Evolutionary conservation across 2,797 vertebrate species (phyloP), one percentile per base, ranked within the genome.

Genomic region (Threskiornis aethiopicus): DNA sequence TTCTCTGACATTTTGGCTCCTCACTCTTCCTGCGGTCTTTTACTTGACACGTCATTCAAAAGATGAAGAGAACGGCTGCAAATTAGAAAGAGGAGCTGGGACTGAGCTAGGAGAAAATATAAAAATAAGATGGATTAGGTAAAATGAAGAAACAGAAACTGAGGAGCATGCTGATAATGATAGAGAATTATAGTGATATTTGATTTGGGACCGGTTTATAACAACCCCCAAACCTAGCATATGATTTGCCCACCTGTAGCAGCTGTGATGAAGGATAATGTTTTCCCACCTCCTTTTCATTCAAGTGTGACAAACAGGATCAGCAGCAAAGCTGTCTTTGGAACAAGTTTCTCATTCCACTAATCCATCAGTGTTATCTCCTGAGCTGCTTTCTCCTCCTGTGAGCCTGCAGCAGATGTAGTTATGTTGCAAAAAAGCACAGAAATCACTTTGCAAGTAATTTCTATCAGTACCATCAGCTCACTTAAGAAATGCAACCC

Each of bases 291-390:
- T 83, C 22, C 46, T 75, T 90, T 89, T 91, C 66, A 85, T 87
- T 78, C 59, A 81, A 69, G 81, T 58, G 78, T 92, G 81, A 95
- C 75, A 95, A 96, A 87, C 71, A 90, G 52, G 67, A 92, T 96
- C 81, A 90, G 78, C 57, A 80, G 52, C 78, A 94, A 90, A 95
- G 51, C 86, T 84, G 90, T 67, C 52, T 90, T 83, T 79, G 78
- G 84, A 94, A 89, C 67, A 94, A 90, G 84, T 92, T 85, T 95
- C 90, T 95, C 87, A 91, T 96, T 95, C 76, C 72, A 76, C 72
- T 93, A 94, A 96, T 95, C 89, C 82, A 69, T 84, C 84, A 92
- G 52, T 0, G 1, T 93, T 96, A 85, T 94, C 88, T 96, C 75
- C 33, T 26, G 78, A 90, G 86, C 84, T 73, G 64, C 59, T 54